A percentile compares a stretch with the other conserved stretches of the same genome.
Conservation (phyloP, 2,797 vertebrate genomes). For the Nyctibius grandis region DNA sequence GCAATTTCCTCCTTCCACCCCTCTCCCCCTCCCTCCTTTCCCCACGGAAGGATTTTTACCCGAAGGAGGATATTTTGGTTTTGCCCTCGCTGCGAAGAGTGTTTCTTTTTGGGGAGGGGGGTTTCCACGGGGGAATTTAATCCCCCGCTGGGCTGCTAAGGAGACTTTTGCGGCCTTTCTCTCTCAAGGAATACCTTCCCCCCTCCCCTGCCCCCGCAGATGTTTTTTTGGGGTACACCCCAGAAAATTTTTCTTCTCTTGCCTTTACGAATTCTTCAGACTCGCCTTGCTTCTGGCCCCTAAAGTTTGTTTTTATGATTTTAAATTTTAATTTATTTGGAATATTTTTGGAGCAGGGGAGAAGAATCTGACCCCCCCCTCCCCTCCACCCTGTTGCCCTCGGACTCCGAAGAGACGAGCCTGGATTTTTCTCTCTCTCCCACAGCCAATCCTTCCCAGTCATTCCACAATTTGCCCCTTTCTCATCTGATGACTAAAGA, state of each 20-base stretch:
- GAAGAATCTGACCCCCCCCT: conserved; percentile 15
- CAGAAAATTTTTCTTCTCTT: conserved; percentile 5
- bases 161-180: conserved; percentile 58
- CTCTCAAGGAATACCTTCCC: conserved; percentile 45
- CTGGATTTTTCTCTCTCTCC: conserved; percentile 54
- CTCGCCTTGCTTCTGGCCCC: neutral
- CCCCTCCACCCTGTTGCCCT: conserved; percentile 25
- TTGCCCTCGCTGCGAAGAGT: conserved; percentile 30
- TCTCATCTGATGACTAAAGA: conserved; percentile 51
- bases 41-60: conserved; percentile 33
- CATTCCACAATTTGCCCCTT: conserved; percentile 50
- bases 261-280: conserved; percentile 40
- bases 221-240: conserved; percentile 51
- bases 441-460: conserved; percentile 18
- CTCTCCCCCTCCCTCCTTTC: neutral
- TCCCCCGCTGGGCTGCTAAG: conserved; percentile 11
- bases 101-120: conserved; percentile 6
- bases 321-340: conserved; percentile 56
- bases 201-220: conserved; percentile 24
- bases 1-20: conserved; percentile 15
- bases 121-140: conserved; percentile 24
- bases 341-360: conserved; percentile 38
- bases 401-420: conserved; percentile 59
- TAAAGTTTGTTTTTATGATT: conserved; percentile 40
- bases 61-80: conserved; percentile 37